Conservation (phyloP, 2,113 vertebrate species). For the Lagenorhynchus albirostris region DNA sequence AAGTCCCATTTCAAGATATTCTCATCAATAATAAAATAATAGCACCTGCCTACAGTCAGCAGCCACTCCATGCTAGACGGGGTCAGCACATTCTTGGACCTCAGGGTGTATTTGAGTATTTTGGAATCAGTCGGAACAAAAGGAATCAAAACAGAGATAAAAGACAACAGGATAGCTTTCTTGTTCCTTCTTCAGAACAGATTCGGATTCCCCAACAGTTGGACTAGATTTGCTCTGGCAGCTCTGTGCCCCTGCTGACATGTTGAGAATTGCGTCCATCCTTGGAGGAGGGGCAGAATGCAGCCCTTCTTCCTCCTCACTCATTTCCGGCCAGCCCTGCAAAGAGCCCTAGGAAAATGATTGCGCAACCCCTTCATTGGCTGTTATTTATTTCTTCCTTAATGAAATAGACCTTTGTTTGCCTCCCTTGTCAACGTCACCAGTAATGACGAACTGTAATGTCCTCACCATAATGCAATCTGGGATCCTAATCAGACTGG, state of each 20-base stretch:
- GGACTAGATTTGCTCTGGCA: background rate
- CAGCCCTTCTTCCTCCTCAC: background rate
- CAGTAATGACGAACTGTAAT: background rate
- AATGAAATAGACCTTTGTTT: constrained; percentile 26
- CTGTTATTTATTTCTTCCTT: background rate
- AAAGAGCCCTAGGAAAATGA: background rate
- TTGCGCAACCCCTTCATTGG: background rate
- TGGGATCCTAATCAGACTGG: constrained; percentile 7
- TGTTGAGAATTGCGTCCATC: background rate
- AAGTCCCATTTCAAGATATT: background rate
- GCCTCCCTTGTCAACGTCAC: background rate
- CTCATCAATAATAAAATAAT: background rate
- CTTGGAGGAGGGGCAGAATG: background rate
- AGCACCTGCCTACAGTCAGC: background rate
- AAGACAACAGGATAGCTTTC: background rate
- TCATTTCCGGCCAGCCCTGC: background rate
- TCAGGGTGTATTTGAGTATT: background rate
- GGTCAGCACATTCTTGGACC: background rate
- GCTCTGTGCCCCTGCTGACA: background rate
- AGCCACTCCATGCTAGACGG: background rate
- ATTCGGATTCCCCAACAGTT: background rate
- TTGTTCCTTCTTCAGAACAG: background rate
- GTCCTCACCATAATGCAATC: background rate
- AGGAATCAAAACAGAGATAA: background rate
- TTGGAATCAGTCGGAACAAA: background rate